Percentiles rank a stretch among this genome's conserved stretches.
Evolutionary conservation across 2,113 vertebrate species (phyloP).

Genomic region (Oncorhynchus mykiss): DNA sequence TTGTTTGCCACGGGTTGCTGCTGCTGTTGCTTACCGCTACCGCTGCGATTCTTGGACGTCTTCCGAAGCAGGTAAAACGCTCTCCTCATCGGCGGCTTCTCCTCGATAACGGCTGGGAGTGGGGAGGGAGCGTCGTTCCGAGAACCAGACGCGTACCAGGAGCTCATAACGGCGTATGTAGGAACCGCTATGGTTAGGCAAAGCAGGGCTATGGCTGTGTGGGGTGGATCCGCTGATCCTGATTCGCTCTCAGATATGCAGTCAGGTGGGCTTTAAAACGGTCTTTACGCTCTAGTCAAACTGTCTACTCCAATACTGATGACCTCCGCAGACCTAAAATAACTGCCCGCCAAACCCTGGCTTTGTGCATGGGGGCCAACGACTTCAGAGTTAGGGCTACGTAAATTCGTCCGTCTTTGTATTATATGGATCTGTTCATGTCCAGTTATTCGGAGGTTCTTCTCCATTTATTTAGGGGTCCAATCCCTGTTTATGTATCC

Average conservation of each 20-base stretch:
- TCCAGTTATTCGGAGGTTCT: neutral
- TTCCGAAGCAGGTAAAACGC: conserved; percentile 81
- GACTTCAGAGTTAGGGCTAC: neutral
- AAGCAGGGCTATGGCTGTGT: conserved; percentile 27
- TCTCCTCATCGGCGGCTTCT: conserved; percentile 80
- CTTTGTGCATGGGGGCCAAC: neutral
- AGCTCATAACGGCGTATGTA: conserved; percentile 55
- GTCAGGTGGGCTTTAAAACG: conserved; percentile 34
- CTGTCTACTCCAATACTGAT: neutral
- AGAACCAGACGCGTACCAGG: conserved; percentile 64
- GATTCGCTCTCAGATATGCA: neutral
- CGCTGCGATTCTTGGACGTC: conserved; percentile 69
- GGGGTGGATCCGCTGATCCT: conserved; percentile 5
- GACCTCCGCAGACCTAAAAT: neutral
- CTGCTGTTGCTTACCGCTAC: conserved; percentile 60
- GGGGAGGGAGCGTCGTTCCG: conserved; percentile 55
- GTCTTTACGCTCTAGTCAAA: neutral
- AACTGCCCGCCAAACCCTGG: conserved; percentile 36
- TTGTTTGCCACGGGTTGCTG: conserved; percentile 58
- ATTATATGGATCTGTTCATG: neutral
- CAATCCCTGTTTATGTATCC: neutral
- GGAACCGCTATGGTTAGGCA: conserved; percentile 77
- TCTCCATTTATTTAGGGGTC: too few species aligned
- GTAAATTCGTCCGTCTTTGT: neutral
- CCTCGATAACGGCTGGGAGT: conserved; percentile 47